Evolutionary conservation across 1,140 invertebrate species (phyloP).

Genomic region (Phortica variegata): DNA sequence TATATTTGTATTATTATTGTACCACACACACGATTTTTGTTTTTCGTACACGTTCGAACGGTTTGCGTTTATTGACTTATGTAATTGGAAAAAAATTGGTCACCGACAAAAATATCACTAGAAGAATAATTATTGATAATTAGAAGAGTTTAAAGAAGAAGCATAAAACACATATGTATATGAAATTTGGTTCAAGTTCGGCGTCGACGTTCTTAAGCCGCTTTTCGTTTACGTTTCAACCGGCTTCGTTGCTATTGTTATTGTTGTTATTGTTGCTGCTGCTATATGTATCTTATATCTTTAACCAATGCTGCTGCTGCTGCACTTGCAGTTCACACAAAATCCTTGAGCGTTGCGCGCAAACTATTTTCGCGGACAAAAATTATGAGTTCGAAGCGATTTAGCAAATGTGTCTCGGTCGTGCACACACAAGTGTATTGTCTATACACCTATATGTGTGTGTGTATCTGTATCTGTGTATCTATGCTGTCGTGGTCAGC

Average conservation of each 20-base stretch:
- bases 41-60: background rate
- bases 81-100: too few species aligned
- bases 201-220: background rate
- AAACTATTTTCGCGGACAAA: conserved; percentile 13
- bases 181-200: too few species aligned
- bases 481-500: background rate
- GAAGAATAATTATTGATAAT: too few species aligned
- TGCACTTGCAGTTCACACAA: background rate
- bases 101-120: too few species aligned
- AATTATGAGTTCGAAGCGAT: background rate
- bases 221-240: conserved; percentile 5
- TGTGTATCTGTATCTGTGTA: conserved; percentile 1
- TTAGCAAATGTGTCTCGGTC: too few species aligned
- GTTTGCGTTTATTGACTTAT: too few species aligned
- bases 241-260: conserved; percentile 7
- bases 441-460: background rate
- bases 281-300: conserved; percentile 9
- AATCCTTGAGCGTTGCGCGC: background rate
- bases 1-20: too few species aligned
- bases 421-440: too few species aligned
- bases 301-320: conserved; percentile 6
- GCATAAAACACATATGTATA: too few species aligned
- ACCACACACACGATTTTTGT: background rate
- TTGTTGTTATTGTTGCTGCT: background rate
- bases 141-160: too few species aligned